Evolutionary conservation across 2,113 vertebrate genomes (phyloP), one percentile per base, ranked within the genome.

Genomic region (Tringa solitaria): DNA sequence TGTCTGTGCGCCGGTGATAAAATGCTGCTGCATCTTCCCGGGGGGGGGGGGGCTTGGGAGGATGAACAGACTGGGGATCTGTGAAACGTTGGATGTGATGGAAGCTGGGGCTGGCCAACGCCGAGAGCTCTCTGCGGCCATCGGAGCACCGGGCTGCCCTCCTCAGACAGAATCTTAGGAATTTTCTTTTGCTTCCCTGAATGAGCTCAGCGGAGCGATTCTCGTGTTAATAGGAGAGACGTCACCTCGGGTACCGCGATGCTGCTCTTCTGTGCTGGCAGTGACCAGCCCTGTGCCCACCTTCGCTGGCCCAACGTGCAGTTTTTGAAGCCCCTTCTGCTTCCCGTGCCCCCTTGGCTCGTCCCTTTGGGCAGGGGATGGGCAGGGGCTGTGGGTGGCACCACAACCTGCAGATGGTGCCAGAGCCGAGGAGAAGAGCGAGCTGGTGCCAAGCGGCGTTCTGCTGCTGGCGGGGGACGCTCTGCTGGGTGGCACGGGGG

Each of bases 391-490:
- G 90, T 15, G 10, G 32, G 1, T 28, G 87, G 60, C 50, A 6
- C 43, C 8, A 46, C 65, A 8, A 43, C 89, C 98, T 70, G 97
- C 97, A 98, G 98, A 64, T 96, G 98, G 97, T 96, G 96, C 98
- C 97, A 96, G 92, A 93, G 93, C 21, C 90, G 75, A 39, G 41
- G 86, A 59, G 83, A 96, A 95, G 89, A 46, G 89, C 23, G 1
- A 3, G 27, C 46, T 28, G 26, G 26, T 53, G 51, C 51, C 51
- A 2, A 14, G 27, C 51, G 28, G n/a, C 39, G 26, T 6, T 3
- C 39, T 32, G 24, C 67, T 33, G 10, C 32, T n/a, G 1, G 8
- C 1, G 28, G 75, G 63, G 11, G 4, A 6, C 3, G 5, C 67
- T 46, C 48, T 0, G 76, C 85, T 46, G 9, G 3, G 35, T 6